phyloP scores from a whole-genome alignment of 2,797 vertebrate genomes.

The Halcyon smyrnensis region DNA sequence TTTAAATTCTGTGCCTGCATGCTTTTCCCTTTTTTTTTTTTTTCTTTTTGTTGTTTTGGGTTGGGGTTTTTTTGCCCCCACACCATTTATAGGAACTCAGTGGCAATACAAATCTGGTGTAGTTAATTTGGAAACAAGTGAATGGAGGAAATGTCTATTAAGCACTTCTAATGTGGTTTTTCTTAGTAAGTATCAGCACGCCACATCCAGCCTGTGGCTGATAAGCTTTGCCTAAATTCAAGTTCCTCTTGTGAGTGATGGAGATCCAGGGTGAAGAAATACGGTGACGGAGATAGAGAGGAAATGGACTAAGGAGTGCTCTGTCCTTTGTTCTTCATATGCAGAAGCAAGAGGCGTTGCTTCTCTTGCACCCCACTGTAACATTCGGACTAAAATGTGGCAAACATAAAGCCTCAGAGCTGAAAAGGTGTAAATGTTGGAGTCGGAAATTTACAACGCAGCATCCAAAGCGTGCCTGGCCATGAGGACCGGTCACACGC shows the following conservation, averaged over 20 bases:
- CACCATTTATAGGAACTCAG: rapidly evolving
- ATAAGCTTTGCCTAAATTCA: neutral
- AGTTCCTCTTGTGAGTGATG: neutral
- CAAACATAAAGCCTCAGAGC: neutral
- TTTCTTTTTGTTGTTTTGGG: too few species aligned
- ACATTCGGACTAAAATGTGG: neutral
- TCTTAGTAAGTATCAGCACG: neutral
- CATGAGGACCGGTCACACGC: rapidly evolving
- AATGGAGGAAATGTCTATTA: neutral
- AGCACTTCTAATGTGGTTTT: neutral
- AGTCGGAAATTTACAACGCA: neutral
- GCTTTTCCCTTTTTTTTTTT: neutral
- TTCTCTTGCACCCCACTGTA: neutral
- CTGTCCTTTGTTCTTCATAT: neutral
- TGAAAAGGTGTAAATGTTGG: neutral
- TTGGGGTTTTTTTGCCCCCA: too few species aligned
- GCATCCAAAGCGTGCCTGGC: neutral
- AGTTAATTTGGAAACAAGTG: neutral
- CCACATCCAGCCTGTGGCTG: neutral
- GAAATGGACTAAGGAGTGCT: neutral
- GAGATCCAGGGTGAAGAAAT: neutral
- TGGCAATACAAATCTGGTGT: neutral
- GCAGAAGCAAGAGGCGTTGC: neutral
- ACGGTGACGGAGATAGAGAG: rapidly evolving
- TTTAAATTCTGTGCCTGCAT: neutral